Conservation (phyloP, 2,113 vertebrate genomes). For the Chloroceryle aenea region DNA sequence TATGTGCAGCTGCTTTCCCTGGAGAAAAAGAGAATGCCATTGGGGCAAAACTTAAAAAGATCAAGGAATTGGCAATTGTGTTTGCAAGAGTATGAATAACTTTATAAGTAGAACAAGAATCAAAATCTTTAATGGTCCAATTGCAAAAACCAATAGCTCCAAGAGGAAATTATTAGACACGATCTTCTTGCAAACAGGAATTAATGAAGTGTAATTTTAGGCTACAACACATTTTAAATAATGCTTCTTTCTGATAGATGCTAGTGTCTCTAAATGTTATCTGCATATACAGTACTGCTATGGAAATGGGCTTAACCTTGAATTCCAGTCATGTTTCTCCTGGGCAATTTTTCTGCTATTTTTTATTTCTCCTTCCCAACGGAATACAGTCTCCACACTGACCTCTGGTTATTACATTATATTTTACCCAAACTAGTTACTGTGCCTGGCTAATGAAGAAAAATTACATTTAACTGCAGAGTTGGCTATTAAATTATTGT, state of each 20-base stretch:
- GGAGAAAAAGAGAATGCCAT: not conserved
- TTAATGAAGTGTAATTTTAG: slow-evolving; percentile 13
- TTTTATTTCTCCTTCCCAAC: not conserved
- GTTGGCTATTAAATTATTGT: no score
- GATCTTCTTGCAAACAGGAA: slow-evolving; percentile 33
- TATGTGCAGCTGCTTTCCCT: not conserved
- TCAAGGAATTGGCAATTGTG: not conserved
- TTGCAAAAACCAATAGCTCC: slow-evolving; percentile 2
- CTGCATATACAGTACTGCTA: not conserved
- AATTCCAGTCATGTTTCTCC: not conserved
- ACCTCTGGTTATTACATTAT: not conserved
- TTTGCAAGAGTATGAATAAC: not conserved
- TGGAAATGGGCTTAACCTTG: not conserved
- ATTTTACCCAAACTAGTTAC: not conserved
- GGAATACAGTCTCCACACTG: not conserved
- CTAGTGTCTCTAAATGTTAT: slow-evolving; percentile 29
- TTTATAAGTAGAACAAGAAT: not conserved
- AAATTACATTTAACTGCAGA: not conserved
- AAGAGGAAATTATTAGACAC: slow-evolving; percentile 20
- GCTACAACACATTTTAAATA: slow-evolving; percentile 31
- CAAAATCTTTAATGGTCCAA: not conserved
- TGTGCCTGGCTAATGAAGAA: not conserved
- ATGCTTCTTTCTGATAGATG: not conserved
- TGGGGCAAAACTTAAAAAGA: not conserved
- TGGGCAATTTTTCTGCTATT: not conserved